Base-by-base conservation (phyloP, 2,888 invertebrate genomes). In the Chymomyza amoena region DNA sequence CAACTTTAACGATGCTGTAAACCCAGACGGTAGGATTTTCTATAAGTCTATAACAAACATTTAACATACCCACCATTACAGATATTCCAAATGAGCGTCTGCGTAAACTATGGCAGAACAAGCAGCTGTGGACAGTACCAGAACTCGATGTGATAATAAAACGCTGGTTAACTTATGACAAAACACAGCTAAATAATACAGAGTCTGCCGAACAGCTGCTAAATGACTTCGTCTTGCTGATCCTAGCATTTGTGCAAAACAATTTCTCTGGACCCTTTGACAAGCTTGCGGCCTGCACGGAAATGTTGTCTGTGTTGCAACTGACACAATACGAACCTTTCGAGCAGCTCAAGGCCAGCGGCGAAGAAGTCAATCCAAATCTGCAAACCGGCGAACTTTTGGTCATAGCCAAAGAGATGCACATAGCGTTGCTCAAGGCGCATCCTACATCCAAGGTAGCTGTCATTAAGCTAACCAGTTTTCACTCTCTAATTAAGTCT, bases 191-290 rank as follows among this genome's bases (percentile, higher is more conserved):
- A 6, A 25, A 6, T 57, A 25, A 13, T 5, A 25, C 10, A 57
- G 25, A 77, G 32, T 10, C 61, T 9, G 57, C 76, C 0, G 32
- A 67, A 0, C 32, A 74, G 9, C 65, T 86, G 9, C 50, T 87
- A 1, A 73, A 94, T 64, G 75, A 85, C 25, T 96, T 94, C 2
- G 93, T 96, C 51, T 93, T 95, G 51, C 93, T 95, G 77, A 92
- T 96, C 36, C 92, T 95, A 63, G 93, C 93, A 32, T 98, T 97
- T 91, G 93, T 96, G 66, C 96, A 97, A 90, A 93, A 93, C 65
- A 98, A 98, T 91, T 97, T 96, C 94, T 95, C 95, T 63, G 96
- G 97, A 0, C 96, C 96, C 7, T 89, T 90, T 56, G 72, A 80
- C 20, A 80, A 84, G 59, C 7, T 84, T 6, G 32, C 64, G 13